Conservation (phyloP, 2,113 vertebrate species). For the Microtus montanus region DNA sequence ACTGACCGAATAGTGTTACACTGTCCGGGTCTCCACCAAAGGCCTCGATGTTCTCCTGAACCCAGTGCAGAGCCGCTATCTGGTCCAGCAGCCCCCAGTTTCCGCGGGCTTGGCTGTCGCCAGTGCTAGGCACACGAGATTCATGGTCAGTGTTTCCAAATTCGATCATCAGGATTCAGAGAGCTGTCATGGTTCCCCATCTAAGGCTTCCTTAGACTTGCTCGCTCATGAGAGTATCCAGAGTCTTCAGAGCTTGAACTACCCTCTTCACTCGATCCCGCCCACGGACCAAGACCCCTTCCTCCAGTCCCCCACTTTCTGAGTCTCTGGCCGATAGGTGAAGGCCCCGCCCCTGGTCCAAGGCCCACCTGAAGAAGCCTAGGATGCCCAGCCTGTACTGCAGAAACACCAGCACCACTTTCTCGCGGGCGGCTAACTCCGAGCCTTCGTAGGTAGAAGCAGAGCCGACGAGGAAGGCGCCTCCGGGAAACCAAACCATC, state of each 20-base stretch:
- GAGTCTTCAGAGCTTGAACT: rapidly evolving
- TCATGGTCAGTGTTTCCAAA: neutral
- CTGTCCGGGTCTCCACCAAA: slow-evolving; percentile 87
- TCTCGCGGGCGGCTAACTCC: slow-evolving; percentile 84
- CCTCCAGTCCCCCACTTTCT: neutral
- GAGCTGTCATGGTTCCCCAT: neutral
- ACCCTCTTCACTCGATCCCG: rapidly evolving
- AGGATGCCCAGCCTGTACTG: slow-evolving; percentile 88
- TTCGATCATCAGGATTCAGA: neutral
- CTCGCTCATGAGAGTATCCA: neutral
- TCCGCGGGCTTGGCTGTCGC: slow-evolving; percentile 80
- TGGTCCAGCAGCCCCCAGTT: slow-evolving; percentile 91
- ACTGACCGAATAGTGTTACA: slow-evolving; percentile 89
- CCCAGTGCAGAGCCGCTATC: slow-evolving; percentile 87
- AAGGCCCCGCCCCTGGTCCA: neutral
- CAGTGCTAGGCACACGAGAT: slow-evolving; percentile 80
- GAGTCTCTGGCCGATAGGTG: rapidly evolving
- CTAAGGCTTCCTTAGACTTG: neutral
- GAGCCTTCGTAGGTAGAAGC: slow-evolving; percentile 85
- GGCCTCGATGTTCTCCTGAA: slow-evolving; percentile 86
- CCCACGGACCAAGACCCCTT: neutral
- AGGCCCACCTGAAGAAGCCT: slow-evolving; percentile 86
- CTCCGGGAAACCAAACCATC: slow-evolving; percentile 89
- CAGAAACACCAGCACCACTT: slow-evolving; percentile 84
- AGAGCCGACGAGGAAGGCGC: slow-evolving; percentile 83